Percentiles rank a stretch among this genome's conserved stretches.
Conservation (phyloP, 2,888 invertebrate species). For the Napeogenes sylphis region DNA sequence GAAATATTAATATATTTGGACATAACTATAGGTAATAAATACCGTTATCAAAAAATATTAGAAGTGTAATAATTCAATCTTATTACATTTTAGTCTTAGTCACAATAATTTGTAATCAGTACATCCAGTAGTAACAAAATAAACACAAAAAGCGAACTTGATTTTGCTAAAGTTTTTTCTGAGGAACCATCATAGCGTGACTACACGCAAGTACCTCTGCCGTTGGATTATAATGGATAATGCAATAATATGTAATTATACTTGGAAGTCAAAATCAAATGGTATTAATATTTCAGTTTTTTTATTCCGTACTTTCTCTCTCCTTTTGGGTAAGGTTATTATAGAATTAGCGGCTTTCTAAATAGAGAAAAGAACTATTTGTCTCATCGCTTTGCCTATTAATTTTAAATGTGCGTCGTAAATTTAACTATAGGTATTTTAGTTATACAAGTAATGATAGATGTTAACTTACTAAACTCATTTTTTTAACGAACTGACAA, state of each 20-base stretch:
- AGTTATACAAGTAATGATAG: background rate
- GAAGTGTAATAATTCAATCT: too few species aligned
- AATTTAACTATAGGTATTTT: background rate
- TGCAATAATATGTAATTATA: slow-evolving; percentile 35
- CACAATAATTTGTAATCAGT: too few species aligned
- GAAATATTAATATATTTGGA: background rate
- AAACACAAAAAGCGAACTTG: slow-evolving; percentile 18
- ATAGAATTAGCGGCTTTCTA: slow-evolving; percentile 27
- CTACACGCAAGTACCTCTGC: slow-evolving; percentile 44
- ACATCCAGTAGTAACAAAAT: too few species aligned
- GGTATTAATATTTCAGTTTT: slow-evolving; percentile 12
- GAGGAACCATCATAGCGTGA: slow-evolving; percentile 46
- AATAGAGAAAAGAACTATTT: slow-evolving; percentile 14
- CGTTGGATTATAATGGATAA: slow-evolving; percentile 34
- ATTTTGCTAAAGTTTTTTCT: slow-evolving; percentile 24
- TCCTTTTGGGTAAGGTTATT: slow-evolving; percentile 13
- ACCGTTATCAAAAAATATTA: too few species aligned
- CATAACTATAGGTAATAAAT: too few species aligned
- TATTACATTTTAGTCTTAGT: too few species aligned
- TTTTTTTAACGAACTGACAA: too few species aligned
- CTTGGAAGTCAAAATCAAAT: slow-evolving; percentile 18
- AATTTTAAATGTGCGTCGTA: background rate
- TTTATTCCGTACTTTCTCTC: slow-evolving; percentile 17
- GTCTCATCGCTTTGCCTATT: background rate
- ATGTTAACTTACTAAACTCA: too few species aligned